These are phyloP conservation scores for Ips nitidus DNA, from an alignment of 1,140 invertebrate genomes.

Conservation along the genomic window DNA sequence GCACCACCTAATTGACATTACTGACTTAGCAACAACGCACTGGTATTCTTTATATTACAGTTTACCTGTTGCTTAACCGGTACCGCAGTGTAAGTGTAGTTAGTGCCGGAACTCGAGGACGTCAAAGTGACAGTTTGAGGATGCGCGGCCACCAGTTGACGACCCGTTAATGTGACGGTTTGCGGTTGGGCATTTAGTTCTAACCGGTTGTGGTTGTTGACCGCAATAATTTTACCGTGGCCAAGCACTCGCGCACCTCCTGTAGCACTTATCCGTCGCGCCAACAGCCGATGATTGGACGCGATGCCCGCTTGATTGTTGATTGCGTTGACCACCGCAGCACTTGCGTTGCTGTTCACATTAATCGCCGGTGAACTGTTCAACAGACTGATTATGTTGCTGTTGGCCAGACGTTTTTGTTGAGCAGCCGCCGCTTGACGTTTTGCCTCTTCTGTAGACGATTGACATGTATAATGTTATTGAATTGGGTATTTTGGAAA, in stretches of 20 bases:
- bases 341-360: constrained; percentile 57
- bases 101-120: constrained; percentile 38
- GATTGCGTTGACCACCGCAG: constrained; percentile 50
- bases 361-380: constrained; percentile 71
- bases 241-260: constrained; percentile 45
- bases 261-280: constrained; percentile 47
- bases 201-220: constrained; percentile 51
- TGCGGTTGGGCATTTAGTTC: constrained; percentile 39
- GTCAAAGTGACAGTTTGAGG: constrained; percentile 49
- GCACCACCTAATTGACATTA: constrained; percentile 25
- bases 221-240: constrained; percentile 55
- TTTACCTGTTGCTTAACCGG: constrained; percentile 44
- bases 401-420: constrained; percentile 48
- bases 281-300: constrained; percentile 43
- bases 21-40: not conserved
- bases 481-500: no score
- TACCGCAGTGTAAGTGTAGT: constrained; percentile 44
- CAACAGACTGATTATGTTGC: constrained; percentile 65
- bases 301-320: constrained; percentile 45
- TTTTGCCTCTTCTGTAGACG: constrained; percentile 45
- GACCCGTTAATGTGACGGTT: constrained; percentile 38
- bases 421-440: constrained; percentile 52
- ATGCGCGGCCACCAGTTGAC: constrained; percentile 31
- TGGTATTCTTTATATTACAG: not conserved
- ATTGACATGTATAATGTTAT: not conserved